A percentile compares a stretch with the other conserved stretches of the same genome.
Evolutionary conservation across 2,888 invertebrate species (phyloP).

Genomic region (Drosophila formosana): DNA sequence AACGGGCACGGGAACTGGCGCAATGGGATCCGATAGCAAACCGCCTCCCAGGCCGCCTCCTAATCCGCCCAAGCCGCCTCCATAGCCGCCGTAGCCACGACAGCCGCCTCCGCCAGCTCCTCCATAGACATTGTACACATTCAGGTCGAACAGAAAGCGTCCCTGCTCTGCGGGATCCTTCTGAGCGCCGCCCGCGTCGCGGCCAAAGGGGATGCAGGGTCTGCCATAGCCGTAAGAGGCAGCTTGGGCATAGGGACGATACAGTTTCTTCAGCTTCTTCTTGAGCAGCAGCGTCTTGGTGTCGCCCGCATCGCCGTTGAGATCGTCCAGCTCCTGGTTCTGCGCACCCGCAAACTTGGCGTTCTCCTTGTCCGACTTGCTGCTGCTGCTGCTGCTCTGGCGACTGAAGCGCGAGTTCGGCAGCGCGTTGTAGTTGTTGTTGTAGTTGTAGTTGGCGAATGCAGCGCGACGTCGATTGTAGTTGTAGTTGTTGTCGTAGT

Average conservation of each 20-base stretch:
- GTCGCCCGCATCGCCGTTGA: constrained; percentile 53
- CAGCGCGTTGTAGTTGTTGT: constrained; percentile 34
- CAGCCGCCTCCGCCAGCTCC: constrained; percentile 48
- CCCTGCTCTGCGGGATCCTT: constrained; percentile 77
- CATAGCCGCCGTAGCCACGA: constrained; percentile 62
- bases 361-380: constrained; percentile 73
- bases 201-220: constrained; percentile 73
- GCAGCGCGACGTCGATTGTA: constrained; percentile 28
- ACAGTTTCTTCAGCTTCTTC: constrained; percentile 58
- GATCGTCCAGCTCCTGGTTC: constrained; percentile 80
- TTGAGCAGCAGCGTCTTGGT: constrained; percentile 62
- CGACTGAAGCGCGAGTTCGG: constrained; percentile 49
- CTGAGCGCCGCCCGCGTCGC: constrained; percentile 57
- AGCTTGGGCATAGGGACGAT: constrained; percentile 50
- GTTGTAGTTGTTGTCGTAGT: constrained; percentile 56
- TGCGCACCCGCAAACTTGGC: constrained; percentile 81
- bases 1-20: constrained; percentile 39
- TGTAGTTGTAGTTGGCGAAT: constrained; percentile 14
- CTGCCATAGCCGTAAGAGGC: constrained; percentile 54
- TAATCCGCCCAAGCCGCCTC: constrained; percentile 51
- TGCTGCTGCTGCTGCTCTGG: constrained; percentile 40
- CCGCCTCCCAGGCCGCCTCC: constrained; percentile 58
- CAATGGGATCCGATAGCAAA: constrained; percentile 70
- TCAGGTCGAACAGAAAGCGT: constrained; percentile 83
- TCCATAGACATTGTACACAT: constrained; percentile 81